These are phyloP conservation scores for Glyptemys insculpta DNA, from an alignment of 2,797 vertebrate genomes.

Conservation along the genomic window DNA sequence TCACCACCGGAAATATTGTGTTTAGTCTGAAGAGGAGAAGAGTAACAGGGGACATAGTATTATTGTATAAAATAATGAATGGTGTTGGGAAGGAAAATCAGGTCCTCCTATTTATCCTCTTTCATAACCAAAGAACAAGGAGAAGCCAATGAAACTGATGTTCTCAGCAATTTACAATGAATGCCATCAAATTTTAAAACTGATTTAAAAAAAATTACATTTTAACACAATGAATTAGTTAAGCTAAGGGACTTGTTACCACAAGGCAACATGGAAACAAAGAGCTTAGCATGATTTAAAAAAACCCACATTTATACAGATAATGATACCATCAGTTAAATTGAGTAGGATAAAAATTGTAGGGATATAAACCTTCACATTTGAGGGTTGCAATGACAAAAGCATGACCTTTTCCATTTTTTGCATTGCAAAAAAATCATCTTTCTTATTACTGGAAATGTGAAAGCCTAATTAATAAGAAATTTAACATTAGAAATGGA, in stretches of 20 bases:
- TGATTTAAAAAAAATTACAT: neutral
- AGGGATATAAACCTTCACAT: neutral
- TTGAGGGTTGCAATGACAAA: neutral
- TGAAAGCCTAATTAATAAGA: neutral
- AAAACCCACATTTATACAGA: neutral
- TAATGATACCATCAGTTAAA: neutral
- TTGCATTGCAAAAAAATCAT: neutral
- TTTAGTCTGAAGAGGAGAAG: neutral
- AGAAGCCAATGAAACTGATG: fast-evolving
- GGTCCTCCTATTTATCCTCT: fast-evolving
- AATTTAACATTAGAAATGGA: neutral
- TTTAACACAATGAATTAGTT: fast-evolving
- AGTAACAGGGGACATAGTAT: fast-evolving
- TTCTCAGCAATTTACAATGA: fast-evolving
- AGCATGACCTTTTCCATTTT: neutral
- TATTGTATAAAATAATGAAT: fast-evolving
- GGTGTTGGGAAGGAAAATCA: fast-evolving
- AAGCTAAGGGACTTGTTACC: fast-evolving
- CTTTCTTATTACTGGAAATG: neutral
- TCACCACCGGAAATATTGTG: fast-evolving
- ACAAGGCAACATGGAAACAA: neutral
- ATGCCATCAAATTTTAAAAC: fast-evolving
- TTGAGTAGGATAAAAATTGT: neutral
- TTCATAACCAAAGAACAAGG: fast-evolving
- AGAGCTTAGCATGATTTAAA: fast-evolving